Evolutionary conservation across 2,888 invertebrate genomes (phyloP).

Genomic region (Galerucella calmariensis): DNA sequence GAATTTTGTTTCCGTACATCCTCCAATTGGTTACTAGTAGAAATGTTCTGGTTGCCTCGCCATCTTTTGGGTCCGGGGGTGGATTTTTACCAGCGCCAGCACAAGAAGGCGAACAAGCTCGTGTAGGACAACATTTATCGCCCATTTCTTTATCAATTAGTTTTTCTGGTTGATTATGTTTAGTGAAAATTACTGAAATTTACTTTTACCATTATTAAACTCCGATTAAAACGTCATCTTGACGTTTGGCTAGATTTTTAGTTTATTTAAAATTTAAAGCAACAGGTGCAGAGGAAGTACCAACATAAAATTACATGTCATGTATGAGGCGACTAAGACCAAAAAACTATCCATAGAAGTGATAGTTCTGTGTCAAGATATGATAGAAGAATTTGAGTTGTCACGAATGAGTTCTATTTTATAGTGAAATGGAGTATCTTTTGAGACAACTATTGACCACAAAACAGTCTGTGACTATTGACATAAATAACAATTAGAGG

Average conservation of each 20-base stretch:
- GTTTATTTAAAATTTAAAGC: neutral
- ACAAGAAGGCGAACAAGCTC: constrained; percentile 6
- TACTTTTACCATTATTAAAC: neutral
- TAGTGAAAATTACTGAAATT: neutral
- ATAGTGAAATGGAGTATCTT: no score
- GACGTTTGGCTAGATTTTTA: neutral
- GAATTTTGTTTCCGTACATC: constrained; percentile 11
- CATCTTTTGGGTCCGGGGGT: neutral
- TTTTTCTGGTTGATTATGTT: neutral
- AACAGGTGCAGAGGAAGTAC: neutral
- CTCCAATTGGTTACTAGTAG: constrained; percentile 11
- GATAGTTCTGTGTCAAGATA: no score
- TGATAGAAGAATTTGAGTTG: no score
- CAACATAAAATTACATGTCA: constrained; percentile 1
- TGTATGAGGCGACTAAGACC: neutral
- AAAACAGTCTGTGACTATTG: no score
- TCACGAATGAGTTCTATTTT: no score
- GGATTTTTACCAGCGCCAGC: neutral
- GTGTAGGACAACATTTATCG: neutral
- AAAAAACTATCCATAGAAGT: no score
- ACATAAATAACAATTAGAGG: no score
- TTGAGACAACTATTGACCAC: no score
- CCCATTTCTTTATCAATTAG: neutral
- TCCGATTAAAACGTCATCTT: neutral
- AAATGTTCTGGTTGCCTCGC: neutral